phyloP scores from a whole-genome alignment of 2,113 vertebrate genomes.

The Phycodurus eques region DNA sequence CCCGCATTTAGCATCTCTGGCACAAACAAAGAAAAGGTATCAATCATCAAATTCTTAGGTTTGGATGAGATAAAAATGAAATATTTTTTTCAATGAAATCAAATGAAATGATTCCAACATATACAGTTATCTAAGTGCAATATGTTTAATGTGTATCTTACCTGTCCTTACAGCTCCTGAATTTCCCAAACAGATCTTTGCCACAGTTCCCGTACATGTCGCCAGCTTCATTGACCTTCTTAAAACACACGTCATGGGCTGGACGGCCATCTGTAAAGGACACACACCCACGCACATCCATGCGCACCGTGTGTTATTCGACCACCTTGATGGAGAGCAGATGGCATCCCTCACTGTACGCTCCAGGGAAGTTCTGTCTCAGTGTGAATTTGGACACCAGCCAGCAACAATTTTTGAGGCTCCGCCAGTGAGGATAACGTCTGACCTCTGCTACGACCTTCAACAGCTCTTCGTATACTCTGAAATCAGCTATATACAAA shows the following conservation, averaged over 20 bases:
- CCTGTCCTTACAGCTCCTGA: slow-evolving; percentile 85
- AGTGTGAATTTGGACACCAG: slow-evolving; percentile 35
- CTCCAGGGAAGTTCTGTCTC: slow-evolving; percentile 32
- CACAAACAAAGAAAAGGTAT: not conserved
- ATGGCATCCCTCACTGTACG: slow-evolving; percentile 49
- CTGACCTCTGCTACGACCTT: not conserved
- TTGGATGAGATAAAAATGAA: not conserved
- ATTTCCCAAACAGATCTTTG: slow-evolving; percentile 82
- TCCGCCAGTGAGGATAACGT: not conserved
- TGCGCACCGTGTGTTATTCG: slow-evolving; percentile 20
- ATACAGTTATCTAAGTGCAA: not conserved
- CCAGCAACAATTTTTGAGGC: slow-evolving; percentile 26
- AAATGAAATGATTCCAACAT: not conserved
- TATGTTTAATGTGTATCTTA: slow-evolving; percentile 43
- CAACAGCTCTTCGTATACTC: not conserved
- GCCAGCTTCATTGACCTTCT: slow-evolving; percentile 87
- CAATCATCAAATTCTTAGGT: not conserved
- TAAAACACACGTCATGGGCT: slow-evolving; percentile 88
- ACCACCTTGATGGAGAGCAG: slow-evolving; percentile 48
- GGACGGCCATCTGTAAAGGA: slow-evolving; percentile 75
- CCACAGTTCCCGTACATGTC: slow-evolving; percentile 94
- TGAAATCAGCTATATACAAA: not conserved
- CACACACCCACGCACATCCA: slow-evolving; percentile 5
- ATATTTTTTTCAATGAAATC: not conserved
- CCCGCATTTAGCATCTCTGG: slow-evolving; percentile 89